Conservation (phyloP, 1,140 invertebrate genomes). For the Antheraea pernyi region DNA sequence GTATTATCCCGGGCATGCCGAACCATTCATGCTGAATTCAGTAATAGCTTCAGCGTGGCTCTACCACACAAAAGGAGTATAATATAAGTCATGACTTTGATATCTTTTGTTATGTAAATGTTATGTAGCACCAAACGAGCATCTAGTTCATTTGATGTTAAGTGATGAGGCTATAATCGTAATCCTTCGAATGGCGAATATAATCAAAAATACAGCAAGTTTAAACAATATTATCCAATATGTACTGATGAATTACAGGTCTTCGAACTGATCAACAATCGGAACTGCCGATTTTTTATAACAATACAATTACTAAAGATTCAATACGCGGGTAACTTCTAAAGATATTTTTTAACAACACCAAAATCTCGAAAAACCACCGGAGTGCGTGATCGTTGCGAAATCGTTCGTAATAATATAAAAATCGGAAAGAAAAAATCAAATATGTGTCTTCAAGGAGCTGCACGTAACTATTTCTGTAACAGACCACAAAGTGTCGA, state of each 20-base stretch:
- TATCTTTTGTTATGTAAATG: too few species aligned
- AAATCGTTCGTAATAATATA: constrained; percentile 23
- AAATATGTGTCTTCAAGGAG: constrained; percentile 20
- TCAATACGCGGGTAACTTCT: constrained; percentile 17
- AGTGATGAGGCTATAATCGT: too few species aligned
- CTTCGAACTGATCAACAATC: not conserved
- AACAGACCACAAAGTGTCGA: constrained; percentile 45
- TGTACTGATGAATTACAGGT: not conserved
- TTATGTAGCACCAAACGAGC: too few species aligned
- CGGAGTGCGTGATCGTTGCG: constrained; percentile 32
- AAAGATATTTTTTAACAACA: constrained; percentile 24
- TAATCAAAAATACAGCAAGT: too few species aligned
- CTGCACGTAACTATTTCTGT: constrained; percentile 22
- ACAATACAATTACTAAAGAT: not conserved
- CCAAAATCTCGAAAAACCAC: constrained; percentile 26
- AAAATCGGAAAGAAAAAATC: constrained; percentile 26
- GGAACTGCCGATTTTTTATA: not conserved
- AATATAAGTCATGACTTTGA: too few species aligned
- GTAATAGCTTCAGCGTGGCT: too few species aligned
- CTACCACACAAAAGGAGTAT: too few species aligned
- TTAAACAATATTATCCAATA: not conserved
- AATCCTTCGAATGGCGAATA: too few species aligned
- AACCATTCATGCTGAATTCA: too few species aligned
- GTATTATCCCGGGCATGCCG: too few species aligned
- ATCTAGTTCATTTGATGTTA: too few species aligned